Conservation (phyloP, 2,113 vertebrate species). For the Sakesphorus luctuosus region DNA sequence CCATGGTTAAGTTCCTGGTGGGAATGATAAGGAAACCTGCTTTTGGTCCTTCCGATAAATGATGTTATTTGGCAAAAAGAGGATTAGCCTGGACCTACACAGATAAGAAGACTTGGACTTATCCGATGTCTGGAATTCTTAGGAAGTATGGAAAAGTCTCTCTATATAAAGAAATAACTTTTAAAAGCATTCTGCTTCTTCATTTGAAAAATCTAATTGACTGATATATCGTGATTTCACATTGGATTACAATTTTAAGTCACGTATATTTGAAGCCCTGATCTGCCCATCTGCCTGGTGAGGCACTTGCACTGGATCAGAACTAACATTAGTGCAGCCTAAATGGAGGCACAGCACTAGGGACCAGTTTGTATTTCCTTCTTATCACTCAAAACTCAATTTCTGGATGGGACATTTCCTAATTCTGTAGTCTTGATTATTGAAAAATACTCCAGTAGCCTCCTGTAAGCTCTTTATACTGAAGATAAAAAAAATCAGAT, state of each 20-base stretch:
- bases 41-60: background rate
- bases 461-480: background rate
- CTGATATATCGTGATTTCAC: background rate
- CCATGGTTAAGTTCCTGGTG: background rate
- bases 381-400: conserved; percentile 24
- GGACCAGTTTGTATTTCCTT: background rate
- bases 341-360: background rate
- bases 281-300: background rate
- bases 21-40: background rate
- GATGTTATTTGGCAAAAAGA: background rate
- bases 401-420: conserved; percentile 33
- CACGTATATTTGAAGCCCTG: background rate
- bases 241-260: background rate
- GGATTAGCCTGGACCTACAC: background rate
- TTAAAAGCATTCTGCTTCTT: conserved; percentile 22
- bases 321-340: background rate
- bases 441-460: background rate
- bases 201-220: background rate
- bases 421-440: background rate
- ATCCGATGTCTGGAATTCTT: conserved; percentile 1
- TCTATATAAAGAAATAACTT: background rate
- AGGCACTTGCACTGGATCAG: background rate
- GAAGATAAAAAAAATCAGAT: background rate
- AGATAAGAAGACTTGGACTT: background rate
- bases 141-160: background rate